Evolutionary conservation across 2,113 vertebrate genomes (phyloP).

Genomic region (Microcebus murinus): DNA sequence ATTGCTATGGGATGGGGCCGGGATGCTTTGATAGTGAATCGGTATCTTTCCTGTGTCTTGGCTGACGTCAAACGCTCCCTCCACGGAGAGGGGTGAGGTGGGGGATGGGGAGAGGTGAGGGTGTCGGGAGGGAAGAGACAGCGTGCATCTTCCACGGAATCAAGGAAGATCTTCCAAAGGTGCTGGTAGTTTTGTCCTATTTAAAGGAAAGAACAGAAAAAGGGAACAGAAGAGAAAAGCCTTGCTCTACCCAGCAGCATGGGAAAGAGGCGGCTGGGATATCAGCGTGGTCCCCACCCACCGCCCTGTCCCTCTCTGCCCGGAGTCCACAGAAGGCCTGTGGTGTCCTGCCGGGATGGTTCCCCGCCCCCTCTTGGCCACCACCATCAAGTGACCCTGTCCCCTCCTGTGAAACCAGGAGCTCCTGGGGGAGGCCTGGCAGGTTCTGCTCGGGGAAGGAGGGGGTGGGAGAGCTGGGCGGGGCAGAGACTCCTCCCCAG

Average conservation of each 20-base stretch:
- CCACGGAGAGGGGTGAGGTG: not conserved
- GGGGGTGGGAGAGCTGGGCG: slow-evolving; percentile 68
- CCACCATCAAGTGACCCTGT: not conserved
- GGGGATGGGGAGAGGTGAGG: not conserved
- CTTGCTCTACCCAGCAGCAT: no score
- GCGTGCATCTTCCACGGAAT: not conserved
- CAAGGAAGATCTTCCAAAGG: slow-evolving; percentile 24
- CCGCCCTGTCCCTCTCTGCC: not conserved
- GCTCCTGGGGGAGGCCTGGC: slow-evolving; percentile 49
- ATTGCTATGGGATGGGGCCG: slow-evolving; percentile 75
- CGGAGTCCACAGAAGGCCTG: not conserved
- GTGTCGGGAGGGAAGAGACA: not conserved
- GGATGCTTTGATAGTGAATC: slow-evolving; percentile 79
- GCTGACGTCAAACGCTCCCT: slow-evolving; percentile 69
- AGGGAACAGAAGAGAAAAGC: not conserved
- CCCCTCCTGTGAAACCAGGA: slow-evolving; percentile 8
- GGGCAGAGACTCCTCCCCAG: slow-evolving; percentile 63
- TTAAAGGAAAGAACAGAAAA: not conserved
- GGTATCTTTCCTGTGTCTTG: slow-evolving; percentile 72
- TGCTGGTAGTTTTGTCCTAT: not conserved
- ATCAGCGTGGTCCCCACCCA: no score
- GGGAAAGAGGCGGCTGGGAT: not conserved
- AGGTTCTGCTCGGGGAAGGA: slow-evolving; percentile 70
- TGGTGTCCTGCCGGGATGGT: not conserved
- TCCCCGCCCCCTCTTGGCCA: not conserved